phyloP scores from a whole-genome alignment of 2,888 invertebrate species.

The Apodemia mormo region DNA sequence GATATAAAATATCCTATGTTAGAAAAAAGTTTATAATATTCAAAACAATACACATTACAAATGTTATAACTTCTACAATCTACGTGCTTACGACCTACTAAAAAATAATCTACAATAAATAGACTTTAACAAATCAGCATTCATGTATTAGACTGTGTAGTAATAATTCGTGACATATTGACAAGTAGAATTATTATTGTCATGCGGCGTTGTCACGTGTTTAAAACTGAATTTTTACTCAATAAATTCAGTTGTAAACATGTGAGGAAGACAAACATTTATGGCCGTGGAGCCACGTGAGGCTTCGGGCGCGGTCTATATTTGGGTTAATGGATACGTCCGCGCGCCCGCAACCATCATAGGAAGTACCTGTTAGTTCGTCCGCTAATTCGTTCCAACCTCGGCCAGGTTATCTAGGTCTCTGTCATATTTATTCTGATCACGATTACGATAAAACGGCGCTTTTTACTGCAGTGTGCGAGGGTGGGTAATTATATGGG shows the following conservation, averaged over 20 bases:
- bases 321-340: slow-evolving; percentile 82
- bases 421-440: slow-evolving; percentile 21
- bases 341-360: slow-evolving; percentile 65
- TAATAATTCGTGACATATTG: neutral
- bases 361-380: slow-evolving; percentile 77
- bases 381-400: slow-evolving; percentile 49
- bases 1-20: too few species aligned
- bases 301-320: slow-evolving; percentile 75
- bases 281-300: slow-evolving; percentile 50
- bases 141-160: too few species aligned
- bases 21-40: too few species aligned
- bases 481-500: neutral
- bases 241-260: slow-evolving; percentile 16
- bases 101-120: too few species aligned
- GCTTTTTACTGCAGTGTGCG: neutral
- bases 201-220: too few species aligned
- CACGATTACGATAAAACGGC: neutral
- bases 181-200: neutral
- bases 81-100: too few species aligned
- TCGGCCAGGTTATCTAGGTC: slow-evolving; percentile 44
- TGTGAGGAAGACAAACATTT: slow-evolving; percentile 34
- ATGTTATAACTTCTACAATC: too few species aligned
- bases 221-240: neutral
- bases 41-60: too few species aligned
- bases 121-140: neutral